Evolutionary conservation across 2,888 invertebrate species (phyloP).

Genomic region (Gastrophysa polygoni): DNA sequence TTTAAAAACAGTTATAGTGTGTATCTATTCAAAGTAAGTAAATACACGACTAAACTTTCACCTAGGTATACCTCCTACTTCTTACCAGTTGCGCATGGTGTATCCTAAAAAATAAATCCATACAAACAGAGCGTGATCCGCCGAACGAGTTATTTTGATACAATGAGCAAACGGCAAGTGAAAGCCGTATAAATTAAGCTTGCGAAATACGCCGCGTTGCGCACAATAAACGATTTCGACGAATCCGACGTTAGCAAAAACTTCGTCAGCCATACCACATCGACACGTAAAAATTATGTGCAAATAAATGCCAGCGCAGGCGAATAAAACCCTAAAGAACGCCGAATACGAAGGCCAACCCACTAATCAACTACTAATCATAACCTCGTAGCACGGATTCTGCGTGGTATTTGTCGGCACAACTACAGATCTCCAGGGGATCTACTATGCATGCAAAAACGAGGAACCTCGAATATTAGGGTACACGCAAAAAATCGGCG

Average conservation of each 20-base stretch:
- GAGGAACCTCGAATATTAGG: conserved; percentile 32
- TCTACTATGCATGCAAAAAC: conserved; percentile 42
- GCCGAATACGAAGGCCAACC: conserved; percentile 34
- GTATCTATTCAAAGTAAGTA: too few species aligned
- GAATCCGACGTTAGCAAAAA: conserved; percentile 33
- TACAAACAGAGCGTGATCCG: conserved; percentile 22
- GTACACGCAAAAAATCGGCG: conserved; percentile 40
- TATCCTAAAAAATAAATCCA: conserved; percentile 7
- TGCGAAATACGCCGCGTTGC: conserved; percentile 28
- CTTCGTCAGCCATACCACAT: conserved; percentile 38
- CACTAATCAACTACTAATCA: conserved; percentile 48
- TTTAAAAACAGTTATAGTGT: too few species aligned
- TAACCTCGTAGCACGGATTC: conserved; percentile 53
- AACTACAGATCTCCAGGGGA: conserved; percentile 37
- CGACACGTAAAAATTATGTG: conserved; percentile 37
- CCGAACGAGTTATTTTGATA: conserved; percentile 15
- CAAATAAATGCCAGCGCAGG: conserved; percentile 43
- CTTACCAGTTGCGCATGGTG: background rate
- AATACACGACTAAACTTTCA: too few species aligned
- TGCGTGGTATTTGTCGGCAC: conserved; percentile 40
- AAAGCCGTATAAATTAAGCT: conserved; percentile 23
- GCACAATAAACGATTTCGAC: conserved; percentile 32
- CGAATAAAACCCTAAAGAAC: conserved; percentile 43
- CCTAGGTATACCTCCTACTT: conserved; percentile 1
- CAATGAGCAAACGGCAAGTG: conserved; percentile 15